These are phyloP conservation scores for Sebastes diaconus DNA, from an alignment of 2,797 vertebrate species.

Conservation along the genomic window DNA sequence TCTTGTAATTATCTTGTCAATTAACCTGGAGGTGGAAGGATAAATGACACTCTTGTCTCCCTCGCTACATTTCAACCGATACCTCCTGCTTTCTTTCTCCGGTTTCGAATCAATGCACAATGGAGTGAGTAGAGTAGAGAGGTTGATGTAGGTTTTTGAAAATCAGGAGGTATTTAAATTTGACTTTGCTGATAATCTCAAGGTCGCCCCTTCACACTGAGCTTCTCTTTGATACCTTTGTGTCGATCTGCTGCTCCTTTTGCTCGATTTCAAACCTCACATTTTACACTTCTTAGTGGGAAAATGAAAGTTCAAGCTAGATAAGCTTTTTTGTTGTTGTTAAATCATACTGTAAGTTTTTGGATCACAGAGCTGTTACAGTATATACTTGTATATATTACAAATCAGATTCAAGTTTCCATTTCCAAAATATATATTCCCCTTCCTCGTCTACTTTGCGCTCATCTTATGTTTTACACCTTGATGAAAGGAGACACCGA, in stretches of 20 bases:
- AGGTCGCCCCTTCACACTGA: constrained; percentile 24
- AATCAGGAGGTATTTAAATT: constrained; percentile 41
- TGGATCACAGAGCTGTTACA: not conserved
- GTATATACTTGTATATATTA: too few species aligned
- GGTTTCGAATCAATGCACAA: constrained; percentile 26
- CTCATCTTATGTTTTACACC: constrained; percentile 10
- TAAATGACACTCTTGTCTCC: constrained; percentile 59
- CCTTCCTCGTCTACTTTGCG: not conserved
- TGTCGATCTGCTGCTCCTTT: not conserved
- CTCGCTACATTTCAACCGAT: constrained; percentile 12
- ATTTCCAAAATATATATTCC: not conserved
- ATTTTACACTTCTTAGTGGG: not conserved
- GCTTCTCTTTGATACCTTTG: not conserved
- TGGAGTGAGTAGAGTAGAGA: not conserved
- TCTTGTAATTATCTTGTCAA: constrained; percentile 72
- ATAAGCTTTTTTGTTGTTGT: not conserved
- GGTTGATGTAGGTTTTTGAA: constrained; percentile 17
- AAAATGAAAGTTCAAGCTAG: not conserved
- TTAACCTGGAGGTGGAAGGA: constrained; percentile 70
- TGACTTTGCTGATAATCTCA: constrained; percentile 48
- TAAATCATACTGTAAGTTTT: not conserved
- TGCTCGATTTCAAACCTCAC: not conserved
- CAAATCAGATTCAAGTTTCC: fast-evolving
- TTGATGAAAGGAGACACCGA: constrained; percentile 41
- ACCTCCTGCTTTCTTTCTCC: constrained; percentile 30